phyloP scores from a whole-genome alignment of 2,113 vertebrate genomes.

The Ctenomys sociabilis region DNA sequence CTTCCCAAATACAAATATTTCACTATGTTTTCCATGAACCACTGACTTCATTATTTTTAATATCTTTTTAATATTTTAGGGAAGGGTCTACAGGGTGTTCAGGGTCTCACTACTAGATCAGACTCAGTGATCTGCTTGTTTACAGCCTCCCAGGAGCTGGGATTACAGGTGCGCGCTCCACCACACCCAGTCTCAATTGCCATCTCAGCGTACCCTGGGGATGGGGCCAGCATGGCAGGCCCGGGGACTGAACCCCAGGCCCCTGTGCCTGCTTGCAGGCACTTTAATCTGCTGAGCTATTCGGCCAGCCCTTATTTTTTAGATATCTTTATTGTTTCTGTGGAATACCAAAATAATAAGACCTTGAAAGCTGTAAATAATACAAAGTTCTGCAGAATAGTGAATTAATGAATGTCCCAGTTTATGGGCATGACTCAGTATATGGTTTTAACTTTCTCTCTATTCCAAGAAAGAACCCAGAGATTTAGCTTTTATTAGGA shows the following conservation, averaged over 20 bases:
- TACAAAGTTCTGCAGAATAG: neutral
- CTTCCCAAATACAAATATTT: neutral
- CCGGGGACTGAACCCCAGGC: no score
- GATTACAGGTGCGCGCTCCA: no score
- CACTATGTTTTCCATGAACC: neutral
- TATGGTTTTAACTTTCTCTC: neutral
- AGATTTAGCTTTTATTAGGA: conserved; percentile 15
- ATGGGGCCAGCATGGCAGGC: no score
- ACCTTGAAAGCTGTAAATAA: conserved; percentile 29
- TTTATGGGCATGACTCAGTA: neutral
- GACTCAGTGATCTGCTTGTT: no score
- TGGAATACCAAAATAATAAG: conserved; percentile 1
- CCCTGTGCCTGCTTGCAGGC: no score
- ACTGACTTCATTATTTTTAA: conserved; percentile 17
- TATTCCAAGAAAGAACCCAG: neutral
- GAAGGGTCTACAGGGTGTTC: no score
- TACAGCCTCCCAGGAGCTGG: no score
- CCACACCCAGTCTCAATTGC: no score
- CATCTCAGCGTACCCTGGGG: no score
- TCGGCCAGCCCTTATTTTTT: neutral
- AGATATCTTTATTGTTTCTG: conserved; percentile 44
- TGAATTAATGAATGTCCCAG: neutral
- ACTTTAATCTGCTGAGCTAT: no score
- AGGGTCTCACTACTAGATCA: no score
- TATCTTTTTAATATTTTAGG: conserved; percentile 4